These are phyloP conservation scores for Chondrilla cf. caribensis DNA, from an alignment of 37 sponge, comb jelly and placozoan species.

Conservation along the genomic window DNA sequence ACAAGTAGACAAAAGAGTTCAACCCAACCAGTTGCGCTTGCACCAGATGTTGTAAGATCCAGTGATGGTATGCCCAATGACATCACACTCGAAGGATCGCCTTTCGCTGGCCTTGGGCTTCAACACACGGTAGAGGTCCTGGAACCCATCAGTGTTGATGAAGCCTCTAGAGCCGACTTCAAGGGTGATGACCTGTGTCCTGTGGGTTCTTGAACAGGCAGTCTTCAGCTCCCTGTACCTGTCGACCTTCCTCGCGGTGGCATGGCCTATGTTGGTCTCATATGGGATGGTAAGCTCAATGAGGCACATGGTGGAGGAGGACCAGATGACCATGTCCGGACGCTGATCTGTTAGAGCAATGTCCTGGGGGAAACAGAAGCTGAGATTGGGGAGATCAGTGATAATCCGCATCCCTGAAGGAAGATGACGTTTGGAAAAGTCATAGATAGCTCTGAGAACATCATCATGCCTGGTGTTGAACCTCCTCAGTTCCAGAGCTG, in stretches of 20 bases:
- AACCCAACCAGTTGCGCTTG: conserved; percentile 4
- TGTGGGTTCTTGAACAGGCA: background rate
- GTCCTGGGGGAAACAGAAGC: background rate
- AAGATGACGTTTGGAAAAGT: background rate
- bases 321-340: conserved; percentile 23
- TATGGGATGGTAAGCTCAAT: conserved; percentile 3
- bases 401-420: background rate
- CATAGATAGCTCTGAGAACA: background rate
- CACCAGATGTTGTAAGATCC: conserved; percentile 2
- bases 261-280: background rate
- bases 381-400: conserved; percentile 15
- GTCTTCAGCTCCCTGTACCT: background rate
- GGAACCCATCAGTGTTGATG: background rate
- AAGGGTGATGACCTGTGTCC: background rate
- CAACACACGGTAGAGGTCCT: background rate
- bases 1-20: too few relatives aligned
- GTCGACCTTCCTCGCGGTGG: background rate
- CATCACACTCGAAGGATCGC: background rate
- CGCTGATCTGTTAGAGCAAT: conserved; percentile 12
- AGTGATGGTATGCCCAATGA: background rate
- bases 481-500: conserved; percentile 10
- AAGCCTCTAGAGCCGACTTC: conserved; percentile 1
- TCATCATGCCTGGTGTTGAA: conserved; percentile 29
- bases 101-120: background rate
- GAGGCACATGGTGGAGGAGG: background rate